Percentiles rank a stretch among this genome's conserved stretches.
These are phyloP conservation scores for Hirtodrosophila histrioides DNA, from an alignment of 2,888 invertebrate species.

Conservation along the genomic window DNA sequence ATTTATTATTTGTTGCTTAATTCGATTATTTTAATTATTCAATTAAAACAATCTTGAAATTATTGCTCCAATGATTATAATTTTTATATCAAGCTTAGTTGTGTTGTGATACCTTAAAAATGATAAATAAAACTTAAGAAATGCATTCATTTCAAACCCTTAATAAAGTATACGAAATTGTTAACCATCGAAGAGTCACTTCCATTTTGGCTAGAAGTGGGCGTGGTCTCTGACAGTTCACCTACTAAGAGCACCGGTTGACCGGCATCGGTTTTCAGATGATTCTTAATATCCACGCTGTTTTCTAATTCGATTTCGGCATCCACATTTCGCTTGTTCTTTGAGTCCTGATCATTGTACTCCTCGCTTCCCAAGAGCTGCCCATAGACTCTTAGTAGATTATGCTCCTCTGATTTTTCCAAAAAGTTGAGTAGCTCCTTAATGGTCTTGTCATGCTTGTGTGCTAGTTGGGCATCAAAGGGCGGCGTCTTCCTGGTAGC, in stretches of 20 bases:
- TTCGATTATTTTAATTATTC: too few species aligned
- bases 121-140: too few species aligned
- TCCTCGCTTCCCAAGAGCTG: constrained; percentile 42
- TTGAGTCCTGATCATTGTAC: constrained; percentile 7
- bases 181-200: constrained; percentile 18
- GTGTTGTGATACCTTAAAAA: background rate
- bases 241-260: constrained; percentile 35
- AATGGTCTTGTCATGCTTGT: constrained; percentile 64
- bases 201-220: constrained; percentile 6
- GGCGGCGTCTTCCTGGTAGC: constrained; percentile 60
- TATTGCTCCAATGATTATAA: too few species aligned
- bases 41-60: too few species aligned
- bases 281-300: background rate
- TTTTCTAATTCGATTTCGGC: constrained; percentile 16
- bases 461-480: constrained; percentile 51
- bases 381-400: constrained; percentile 46
- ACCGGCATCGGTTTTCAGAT: constrained; percentile 10
- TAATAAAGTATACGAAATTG: constrained; percentile 61
- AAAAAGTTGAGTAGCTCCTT: constrained; percentile 53
- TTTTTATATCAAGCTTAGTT: too few species aligned
- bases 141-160: constrained; percentile 40
- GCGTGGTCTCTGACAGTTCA: constrained; percentile 3
- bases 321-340: constrained; percentile 26
- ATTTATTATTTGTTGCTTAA: too few species aligned
- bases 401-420: constrained; percentile 56